Percentiles rank a stretch among this genome's conserved stretches.
phyloP scores from a whole-genome alignment of 2,113 vertebrate genomes.

The Leiothrix lutea region DNA sequence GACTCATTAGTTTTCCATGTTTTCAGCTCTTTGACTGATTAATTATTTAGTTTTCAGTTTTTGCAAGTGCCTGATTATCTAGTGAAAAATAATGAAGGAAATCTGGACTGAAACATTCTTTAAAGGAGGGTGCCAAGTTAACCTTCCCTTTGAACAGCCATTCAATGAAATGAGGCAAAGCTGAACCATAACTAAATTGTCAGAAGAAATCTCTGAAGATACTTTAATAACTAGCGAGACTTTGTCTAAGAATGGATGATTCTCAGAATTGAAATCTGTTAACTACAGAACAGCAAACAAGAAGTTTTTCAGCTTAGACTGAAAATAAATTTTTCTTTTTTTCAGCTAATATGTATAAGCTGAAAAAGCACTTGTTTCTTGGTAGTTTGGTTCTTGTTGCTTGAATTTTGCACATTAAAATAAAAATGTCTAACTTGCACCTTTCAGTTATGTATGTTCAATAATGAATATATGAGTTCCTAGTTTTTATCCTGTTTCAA shows the following conservation, averaged over 20 bases:
- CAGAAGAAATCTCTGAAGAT: neutral
- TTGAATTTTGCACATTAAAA: neutral
- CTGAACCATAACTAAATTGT: neutral
- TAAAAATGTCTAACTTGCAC: neutral
- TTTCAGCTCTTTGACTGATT: constrained; percentile 18
- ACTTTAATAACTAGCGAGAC: neutral
- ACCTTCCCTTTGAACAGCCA: neutral
- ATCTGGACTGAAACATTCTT: neutral
- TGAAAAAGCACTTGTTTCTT: neutral
- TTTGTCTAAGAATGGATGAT: neutral
- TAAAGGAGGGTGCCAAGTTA: neutral
- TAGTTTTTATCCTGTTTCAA: neutral
- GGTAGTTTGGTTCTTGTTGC: neutral
- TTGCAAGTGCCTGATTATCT: neutral
- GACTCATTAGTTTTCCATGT: constrained; percentile 7
- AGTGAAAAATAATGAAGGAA: neutral
- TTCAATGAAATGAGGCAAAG: neutral
- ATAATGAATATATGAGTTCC: neutral
- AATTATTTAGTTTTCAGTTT: constrained; percentile 34
- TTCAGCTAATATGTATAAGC: neutral
- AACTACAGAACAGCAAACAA: neutral
- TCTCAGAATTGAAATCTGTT: neutral
- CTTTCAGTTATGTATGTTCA: neutral
- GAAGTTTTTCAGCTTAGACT: neutral
- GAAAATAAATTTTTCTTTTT: neutral